phyloP scores from a whole-genome alignment of 2,797 vertebrate species.

The Acestrorhynchus altus region DNA sequence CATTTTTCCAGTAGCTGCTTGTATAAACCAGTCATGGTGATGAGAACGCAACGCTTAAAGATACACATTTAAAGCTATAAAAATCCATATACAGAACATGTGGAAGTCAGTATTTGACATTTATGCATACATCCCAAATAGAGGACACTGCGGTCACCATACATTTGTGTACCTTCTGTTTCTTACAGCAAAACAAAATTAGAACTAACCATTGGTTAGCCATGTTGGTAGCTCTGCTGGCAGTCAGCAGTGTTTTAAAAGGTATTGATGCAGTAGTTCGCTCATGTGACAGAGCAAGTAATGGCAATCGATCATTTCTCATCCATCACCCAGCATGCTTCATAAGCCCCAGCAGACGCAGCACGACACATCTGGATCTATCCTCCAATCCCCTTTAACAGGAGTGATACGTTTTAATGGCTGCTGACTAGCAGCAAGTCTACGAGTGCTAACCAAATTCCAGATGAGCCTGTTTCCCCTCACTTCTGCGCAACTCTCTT shows the following conservation, averaged over 20 bases:
- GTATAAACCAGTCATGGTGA: too few relatives aligned
- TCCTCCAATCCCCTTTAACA: not conserved
- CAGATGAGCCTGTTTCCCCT: constrained; percentile 51
- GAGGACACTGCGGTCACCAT: too few relatives aligned
- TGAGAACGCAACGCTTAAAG: too few relatives aligned
- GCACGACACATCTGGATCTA: not conserved
- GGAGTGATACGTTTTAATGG: constrained; percentile 20
- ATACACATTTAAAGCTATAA: too few relatives aligned
- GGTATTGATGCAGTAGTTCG: constrained; percentile 9
- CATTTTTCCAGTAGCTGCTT: too few relatives aligned
- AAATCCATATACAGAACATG: too few relatives aligned
- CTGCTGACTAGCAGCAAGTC: not conserved
- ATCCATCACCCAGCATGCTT: not conserved
- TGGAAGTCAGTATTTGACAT: too few relatives aligned
- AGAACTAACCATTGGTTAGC: not conserved
- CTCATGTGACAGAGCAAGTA: not conserved
- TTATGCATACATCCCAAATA: too few relatives aligned
- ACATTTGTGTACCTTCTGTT: not conserved
- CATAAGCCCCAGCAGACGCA: not conserved
- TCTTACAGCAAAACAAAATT: not conserved
- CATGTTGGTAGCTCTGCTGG: not conserved
- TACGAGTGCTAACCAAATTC: constrained; percentile 33
- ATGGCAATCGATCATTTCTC: constrained; percentile 9
- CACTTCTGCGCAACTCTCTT: constrained; percentile 66
- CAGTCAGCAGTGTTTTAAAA: constrained; percentile 2